These are phyloP conservation scores for Microctonus aethiopoides DNA, from an alignment of 2,888 invertebrate genomes.

Conservation along the genomic window DNA sequence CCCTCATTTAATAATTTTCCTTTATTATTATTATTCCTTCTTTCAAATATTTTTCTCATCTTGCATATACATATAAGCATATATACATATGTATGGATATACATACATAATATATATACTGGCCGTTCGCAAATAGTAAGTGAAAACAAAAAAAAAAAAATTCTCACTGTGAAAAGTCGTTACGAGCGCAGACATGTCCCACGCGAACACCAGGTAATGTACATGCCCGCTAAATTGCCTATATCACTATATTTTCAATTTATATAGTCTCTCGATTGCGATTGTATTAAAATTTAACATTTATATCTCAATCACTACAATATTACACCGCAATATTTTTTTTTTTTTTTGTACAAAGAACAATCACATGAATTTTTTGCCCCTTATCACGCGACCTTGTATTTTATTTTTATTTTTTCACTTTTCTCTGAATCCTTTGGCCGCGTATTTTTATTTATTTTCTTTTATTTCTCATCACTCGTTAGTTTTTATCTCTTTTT, in stretches of 20 bases:
- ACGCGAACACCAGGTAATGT: constrained; percentile 60
- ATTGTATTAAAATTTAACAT: constrained; percentile 68
- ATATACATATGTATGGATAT: not conserved
- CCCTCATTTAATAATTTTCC: not conserved
- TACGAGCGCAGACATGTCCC: constrained; percentile 43
- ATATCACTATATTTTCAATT: constrained; percentile 61
- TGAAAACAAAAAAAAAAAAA: not conserved
- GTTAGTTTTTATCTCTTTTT: constrained; percentile 22
- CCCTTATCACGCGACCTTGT: constrained; percentile 33
- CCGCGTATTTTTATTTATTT: constrained; percentile 28
- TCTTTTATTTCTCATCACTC: constrained; percentile 7
- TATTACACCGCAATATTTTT: constrained; percentile 69
- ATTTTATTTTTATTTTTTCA: constrained; percentile 20
- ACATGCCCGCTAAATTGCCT: constrained; percentile 67
- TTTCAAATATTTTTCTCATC: constrained; percentile 11
- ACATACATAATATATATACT: constrained; percentile 11
- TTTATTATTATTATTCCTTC: constrained; percentile 16
- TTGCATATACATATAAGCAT: not conserved
- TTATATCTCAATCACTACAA: constrained; percentile 67
- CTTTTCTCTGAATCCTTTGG: constrained; percentile 28
- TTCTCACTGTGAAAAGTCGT: constrained; percentile 16
- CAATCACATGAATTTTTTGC: constrained; percentile 71
- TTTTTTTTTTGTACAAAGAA: constrained; percentile 72
- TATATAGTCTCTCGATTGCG: constrained; percentile 64
- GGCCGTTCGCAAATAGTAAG: not conserved